Conservation (phyloP, 53 echinoderm and acorn worm genomes). For the Zoroaster sp. region DNA sequence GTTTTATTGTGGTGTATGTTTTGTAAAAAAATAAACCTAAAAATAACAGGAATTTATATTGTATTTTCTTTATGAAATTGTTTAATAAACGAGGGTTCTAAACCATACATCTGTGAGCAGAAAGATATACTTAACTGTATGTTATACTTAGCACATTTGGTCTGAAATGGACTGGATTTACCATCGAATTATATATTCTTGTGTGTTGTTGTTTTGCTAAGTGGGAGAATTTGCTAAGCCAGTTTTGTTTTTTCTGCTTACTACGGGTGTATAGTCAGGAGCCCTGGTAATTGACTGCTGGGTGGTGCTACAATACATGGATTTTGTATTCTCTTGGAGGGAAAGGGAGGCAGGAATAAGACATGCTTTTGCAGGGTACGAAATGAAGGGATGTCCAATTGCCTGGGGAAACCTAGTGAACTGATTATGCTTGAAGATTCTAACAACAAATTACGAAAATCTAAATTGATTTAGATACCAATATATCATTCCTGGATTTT, state of each 20-base stretch:
- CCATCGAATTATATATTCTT: neutral
- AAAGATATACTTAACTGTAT: neutral
- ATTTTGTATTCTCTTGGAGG: constrained; percentile 6
- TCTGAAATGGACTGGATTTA: constrained; percentile 30
- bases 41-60: constrained; percentile 8
- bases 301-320: constrained; percentile 36
- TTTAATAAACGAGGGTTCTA: constrained; percentile 7
- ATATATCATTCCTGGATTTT: too few relatives aligned
- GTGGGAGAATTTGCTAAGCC: neutral
- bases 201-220: neutral
- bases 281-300: constrained; percentile 44
- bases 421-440: too few relatives aligned
- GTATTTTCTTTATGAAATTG: constrained; percentile 4
- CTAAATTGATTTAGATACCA: too few relatives aligned
- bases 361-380: neutral
- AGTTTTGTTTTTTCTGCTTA: neutral
- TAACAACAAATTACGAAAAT: too few relatives aligned
- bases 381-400: too few relatives aligned
- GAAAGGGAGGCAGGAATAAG: neutral
- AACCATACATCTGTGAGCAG: neutral
- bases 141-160: neutral
- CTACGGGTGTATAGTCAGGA: constrained; percentile 19
- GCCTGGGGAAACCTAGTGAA: too few relatives aligned
- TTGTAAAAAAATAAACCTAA: constrained; percentile 8
- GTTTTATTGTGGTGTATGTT: constrained; percentile 10